phyloP scores from a whole-genome alignment of 2,888 invertebrate species.

The Catocala sponsa region DNA sequence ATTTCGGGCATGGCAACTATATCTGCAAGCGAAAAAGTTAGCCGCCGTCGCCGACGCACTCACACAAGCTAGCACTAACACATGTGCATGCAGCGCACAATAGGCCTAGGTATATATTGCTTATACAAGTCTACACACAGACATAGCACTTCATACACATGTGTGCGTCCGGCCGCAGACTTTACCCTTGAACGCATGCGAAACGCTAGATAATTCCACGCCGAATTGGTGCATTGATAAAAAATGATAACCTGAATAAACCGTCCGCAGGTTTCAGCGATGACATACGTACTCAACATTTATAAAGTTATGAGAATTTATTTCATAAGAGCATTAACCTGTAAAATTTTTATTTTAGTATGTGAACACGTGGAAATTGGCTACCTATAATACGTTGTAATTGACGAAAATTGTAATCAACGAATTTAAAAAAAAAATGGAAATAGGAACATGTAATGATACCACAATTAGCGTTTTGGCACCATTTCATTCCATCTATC shows the following conservation, averaged over 20 bases:
- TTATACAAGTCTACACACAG: slow-evolving; percentile 63
- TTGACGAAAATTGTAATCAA: too few species aligned
- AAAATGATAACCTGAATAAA: slow-evolving; percentile 79
- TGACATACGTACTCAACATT: slow-evolving; percentile 36
- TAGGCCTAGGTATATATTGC: slow-evolving; percentile 72
- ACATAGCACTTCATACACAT: slow-evolving; percentile 59
- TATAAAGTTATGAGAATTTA: slow-evolving; percentile 4
- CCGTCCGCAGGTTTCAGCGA: slow-evolving; percentile 60
- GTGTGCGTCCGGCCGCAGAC: slow-evolving; percentile 78
- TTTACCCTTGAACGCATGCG: slow-evolving; percentile 85
- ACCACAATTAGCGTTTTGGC: slow-evolving; percentile 16
- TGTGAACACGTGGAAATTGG: too few species aligned
- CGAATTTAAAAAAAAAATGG: neutral
- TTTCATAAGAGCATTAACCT: neutral
- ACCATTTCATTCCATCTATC: slow-evolving; percentile 2
- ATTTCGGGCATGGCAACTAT: slow-evolving; percentile 86
- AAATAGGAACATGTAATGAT: slow-evolving; percentile 1
- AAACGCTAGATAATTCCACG: slow-evolving; percentile 78
- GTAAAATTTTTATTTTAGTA: too few species aligned
- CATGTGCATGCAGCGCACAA: slow-evolving; percentile 69
- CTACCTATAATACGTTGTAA: too few species aligned
- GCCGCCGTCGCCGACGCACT: slow-evolving; percentile 74
- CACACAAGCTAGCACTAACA: slow-evolving; percentile 63
- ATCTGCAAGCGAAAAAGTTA: slow-evolving; percentile 83
- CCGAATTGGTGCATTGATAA: slow-evolving; percentile 85